Evolutionary conservation across 2,113 vertebrate species (phyloP).

Genomic region (Urocynchramus pylzowi): DNA sequence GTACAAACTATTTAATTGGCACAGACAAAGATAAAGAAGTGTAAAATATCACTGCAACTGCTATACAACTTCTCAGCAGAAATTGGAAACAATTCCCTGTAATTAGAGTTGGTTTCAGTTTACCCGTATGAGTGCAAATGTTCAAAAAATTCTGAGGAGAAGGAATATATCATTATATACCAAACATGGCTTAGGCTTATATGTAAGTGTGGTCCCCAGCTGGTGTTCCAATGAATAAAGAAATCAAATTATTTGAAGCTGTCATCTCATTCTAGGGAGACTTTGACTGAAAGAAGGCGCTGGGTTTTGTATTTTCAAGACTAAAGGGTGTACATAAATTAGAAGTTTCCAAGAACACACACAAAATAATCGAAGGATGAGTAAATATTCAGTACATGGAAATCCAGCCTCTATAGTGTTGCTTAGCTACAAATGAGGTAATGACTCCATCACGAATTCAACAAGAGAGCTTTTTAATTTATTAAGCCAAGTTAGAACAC

Average conservation of each 20-base stretch:
- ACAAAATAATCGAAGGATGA: neutral
- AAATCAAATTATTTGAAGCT: neutral
- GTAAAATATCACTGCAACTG: neutral
- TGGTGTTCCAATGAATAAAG: neutral
- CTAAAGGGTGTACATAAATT: neutral
- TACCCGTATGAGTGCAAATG: neutral
- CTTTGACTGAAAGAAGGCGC: neutral
- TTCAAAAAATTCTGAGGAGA: neutral
- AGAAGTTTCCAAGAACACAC: neutral
- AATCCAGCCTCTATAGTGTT: neutral
- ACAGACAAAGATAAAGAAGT: neutral
- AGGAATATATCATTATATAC: neutral
- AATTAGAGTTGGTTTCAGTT: neutral
- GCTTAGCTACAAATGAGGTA: neutral
- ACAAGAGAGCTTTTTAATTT: neutral
- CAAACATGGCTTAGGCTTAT: neutral
- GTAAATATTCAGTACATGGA: neutral
- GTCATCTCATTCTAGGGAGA: neutral
- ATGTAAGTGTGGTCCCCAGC: neutral
- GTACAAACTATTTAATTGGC: neutral
- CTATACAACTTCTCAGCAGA: neutral
- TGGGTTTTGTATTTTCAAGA: neutral
- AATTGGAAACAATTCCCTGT: neutral
- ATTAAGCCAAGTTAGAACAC: neutral
- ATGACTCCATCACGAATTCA: fast-evolving